These are phyloP conservation scores for Dipodomys merriami DNA, from an alignment of 2,113 vertebrate species.

Conservation along the genomic window DNA sequence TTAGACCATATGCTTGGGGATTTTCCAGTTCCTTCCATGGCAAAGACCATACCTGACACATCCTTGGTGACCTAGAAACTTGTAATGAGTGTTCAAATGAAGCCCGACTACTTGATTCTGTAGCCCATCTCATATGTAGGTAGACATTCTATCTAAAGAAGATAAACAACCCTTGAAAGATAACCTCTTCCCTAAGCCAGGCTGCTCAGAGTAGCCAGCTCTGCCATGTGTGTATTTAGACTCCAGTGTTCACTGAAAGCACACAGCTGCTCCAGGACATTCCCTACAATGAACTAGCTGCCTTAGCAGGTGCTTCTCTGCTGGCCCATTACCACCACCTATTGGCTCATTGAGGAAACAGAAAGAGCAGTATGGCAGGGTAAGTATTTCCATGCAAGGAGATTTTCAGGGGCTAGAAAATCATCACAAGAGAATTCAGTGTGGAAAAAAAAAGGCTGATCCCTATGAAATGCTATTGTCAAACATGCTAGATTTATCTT, in stretches of 20 bases:
- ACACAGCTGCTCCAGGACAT: background rate
- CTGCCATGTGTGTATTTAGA: background rate
- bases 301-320: background rate
- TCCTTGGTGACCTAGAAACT: background rate
- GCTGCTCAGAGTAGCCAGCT: background rate
- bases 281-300: background rate
- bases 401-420: rapidly evolving
- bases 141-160: background rate
- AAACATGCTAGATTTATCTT: background rate
- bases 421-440: background rate
- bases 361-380: background rate
- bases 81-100: background rate
- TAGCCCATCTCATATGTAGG: background rate
- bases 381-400: background rate
- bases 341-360: background rate
- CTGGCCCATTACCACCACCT: conserved; percentile 50
- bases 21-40: background rate
- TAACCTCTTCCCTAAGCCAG: background rate
- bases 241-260: background rate
- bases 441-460: background rate
- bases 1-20: background rate
- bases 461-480: background rate
- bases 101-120: background rate
- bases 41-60: background rate
- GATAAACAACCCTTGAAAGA: background rate